These are phyloP conservation scores for Paramacrobiotus metropolitanus DNA, from an alignment of 1,140 invertebrate genomes.

Conservation along the genomic window DNA sequence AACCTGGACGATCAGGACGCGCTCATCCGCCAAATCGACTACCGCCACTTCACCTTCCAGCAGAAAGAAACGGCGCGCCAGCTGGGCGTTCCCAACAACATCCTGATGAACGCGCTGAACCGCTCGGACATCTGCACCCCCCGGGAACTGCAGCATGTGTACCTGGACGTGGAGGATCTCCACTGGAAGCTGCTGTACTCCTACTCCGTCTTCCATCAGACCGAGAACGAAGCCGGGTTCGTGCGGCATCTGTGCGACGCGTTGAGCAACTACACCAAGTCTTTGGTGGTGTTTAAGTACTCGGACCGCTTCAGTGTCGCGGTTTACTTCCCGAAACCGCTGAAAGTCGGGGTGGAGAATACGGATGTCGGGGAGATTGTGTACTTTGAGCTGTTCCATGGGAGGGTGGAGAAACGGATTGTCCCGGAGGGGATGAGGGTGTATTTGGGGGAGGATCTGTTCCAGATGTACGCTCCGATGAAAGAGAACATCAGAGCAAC, in stretches of 20 bases:
- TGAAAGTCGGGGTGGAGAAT: too few relatives aligned
- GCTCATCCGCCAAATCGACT: neutral
- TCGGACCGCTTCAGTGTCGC: neutral
- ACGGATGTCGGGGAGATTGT: too few relatives aligned
- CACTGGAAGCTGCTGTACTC: neutral
- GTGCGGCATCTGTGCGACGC: neutral
- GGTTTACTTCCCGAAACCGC: neutral
- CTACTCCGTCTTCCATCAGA: neutral
- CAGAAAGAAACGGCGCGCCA: neutral
- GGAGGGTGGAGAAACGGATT: too few relatives aligned
- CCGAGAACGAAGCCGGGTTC: neutral
- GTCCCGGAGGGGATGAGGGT: too few relatives aligned
- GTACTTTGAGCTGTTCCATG: too few relatives aligned
- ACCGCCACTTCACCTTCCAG: neutral
- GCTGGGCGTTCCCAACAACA: neutral
- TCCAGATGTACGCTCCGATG: too few relatives aligned
- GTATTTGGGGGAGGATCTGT: too few relatives aligned
- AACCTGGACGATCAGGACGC: too few relatives aligned
- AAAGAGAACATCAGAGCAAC: too few relatives aligned
- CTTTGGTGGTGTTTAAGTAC: neutral
- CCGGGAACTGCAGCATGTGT: neutral
- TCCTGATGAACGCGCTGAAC: neutral
- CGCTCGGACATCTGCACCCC: neutral
- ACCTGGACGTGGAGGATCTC: neutral
- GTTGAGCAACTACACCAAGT: neutral